Evolutionary conservation across 1,140 invertebrate genomes (phyloP).

Genomic region (Liolophura sinensis): DNA sequence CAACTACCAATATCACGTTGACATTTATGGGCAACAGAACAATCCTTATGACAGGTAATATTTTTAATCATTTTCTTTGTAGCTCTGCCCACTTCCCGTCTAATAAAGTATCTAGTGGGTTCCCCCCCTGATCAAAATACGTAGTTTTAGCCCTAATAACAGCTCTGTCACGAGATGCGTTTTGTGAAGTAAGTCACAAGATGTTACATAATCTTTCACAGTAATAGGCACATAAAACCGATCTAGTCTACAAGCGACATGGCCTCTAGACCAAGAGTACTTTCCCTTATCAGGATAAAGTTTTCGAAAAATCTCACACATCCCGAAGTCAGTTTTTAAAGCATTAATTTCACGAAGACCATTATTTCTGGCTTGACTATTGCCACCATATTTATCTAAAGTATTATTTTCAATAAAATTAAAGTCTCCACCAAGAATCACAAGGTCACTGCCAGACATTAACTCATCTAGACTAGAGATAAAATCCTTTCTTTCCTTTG

Average conservation of each 20-base stretch:
- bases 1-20: not conserved
- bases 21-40: too few species aligned
- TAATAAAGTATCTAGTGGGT: too few species aligned
- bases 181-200: not conserved
- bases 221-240: not conserved
- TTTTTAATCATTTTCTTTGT: too few species aligned
- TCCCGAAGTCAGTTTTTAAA: not conserved
- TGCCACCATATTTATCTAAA: not conserved
- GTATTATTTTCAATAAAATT: not conserved
- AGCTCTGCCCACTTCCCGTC: too few species aligned
- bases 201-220: not conserved
- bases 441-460: not conserved
- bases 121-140: too few species aligned
- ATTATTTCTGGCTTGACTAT: not conserved
- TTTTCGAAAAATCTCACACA: not conserved
- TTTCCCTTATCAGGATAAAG: not conserved
- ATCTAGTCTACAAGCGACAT: not conserved
- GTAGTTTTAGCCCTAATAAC: too few species aligned
- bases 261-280: not conserved
- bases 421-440: conserved; percentile 1
- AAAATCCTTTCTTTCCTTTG: not conserved
- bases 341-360: not conserved
- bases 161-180: too few species aligned
- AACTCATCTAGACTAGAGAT: not conserved
- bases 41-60: too few species aligned